Evolutionary conservation across 2,113 vertebrate species (phyloP).

Genomic region (Prietella phreatophila): DNA sequence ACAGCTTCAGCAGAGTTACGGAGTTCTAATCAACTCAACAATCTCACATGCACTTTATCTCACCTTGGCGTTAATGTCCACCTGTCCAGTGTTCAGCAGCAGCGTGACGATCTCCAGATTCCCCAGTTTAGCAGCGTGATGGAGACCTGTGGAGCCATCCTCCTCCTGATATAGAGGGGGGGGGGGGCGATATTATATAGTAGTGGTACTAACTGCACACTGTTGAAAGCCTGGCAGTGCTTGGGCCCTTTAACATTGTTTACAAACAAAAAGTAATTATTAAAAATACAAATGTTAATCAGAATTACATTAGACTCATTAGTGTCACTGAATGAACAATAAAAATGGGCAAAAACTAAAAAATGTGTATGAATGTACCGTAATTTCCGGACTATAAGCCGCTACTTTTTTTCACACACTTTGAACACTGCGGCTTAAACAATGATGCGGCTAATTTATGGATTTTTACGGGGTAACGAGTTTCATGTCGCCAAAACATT

Average conservation of each 20-base stretch:
- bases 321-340: neutral
- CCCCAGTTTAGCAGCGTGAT: slow-evolving; percentile 87
- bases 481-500: no score
- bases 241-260: neutral
- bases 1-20: neutral
- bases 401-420: no score
- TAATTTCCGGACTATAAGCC: no score
- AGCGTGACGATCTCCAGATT: slow-evolving; percentile 83
- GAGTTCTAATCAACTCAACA: neutral
- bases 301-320: neutral
- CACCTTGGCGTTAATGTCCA: slow-evolving; percentile 87
- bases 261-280: no score
- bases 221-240: neutral
- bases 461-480: no score
- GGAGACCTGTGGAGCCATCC: slow-evolving; percentile 87
- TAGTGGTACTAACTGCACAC: neutral
- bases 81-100: slow-evolving; percentile 86
- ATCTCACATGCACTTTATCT: neutral
- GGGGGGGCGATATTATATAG: no score
- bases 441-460: no score
- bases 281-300: neutral
- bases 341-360: no score
- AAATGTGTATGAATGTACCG: no score
- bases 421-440: no score
- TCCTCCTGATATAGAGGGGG: slow-evolving; percentile 74